Evolutionary conservation across 1,140 invertebrate species (phyloP).

Genomic region (Zaprionus ornatus): DNA sequence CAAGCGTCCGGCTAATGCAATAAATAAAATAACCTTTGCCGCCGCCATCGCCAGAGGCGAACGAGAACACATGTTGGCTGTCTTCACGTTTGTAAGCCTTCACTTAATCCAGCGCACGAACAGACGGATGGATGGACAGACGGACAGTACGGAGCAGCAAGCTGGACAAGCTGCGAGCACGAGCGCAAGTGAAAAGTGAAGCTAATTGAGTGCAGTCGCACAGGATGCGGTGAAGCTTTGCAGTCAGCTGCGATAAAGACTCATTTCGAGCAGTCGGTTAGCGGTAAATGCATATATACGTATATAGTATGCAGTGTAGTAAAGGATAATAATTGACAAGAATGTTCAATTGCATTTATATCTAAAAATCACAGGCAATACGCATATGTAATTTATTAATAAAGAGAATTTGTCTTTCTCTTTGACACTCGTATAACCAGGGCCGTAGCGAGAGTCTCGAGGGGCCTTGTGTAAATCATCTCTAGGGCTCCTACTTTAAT

Average conservation of each 20-base stretch:
- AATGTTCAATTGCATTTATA: not conserved
- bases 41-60: constrained; percentile 29
- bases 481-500: no score
- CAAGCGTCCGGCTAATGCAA: constrained; percentile 39
- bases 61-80: constrained; percentile 54
- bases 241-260: not conserved
- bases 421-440: no score
- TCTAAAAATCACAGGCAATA: not conserved
- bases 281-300: not conserved
- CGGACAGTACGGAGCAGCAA: not conserved
- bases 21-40: constrained; percentile 66
- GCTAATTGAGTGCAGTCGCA: constrained; percentile 29
- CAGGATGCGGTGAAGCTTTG: constrained; percentile 18
- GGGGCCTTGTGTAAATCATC: no score
- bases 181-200: constrained; percentile 18
- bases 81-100: constrained; percentile 62
- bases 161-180: not conserved
- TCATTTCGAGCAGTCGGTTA: not conserved
- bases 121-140: not conserved
- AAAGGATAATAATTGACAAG: not conserved
- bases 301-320: no score
- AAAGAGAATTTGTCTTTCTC: no score
- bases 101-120: constrained; percentile 48
- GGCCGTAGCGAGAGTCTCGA: no score
- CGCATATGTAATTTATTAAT: no score